Conservation (phyloP, 2,888 invertebrate genomes). For the Drosophila falleni region DNA sequence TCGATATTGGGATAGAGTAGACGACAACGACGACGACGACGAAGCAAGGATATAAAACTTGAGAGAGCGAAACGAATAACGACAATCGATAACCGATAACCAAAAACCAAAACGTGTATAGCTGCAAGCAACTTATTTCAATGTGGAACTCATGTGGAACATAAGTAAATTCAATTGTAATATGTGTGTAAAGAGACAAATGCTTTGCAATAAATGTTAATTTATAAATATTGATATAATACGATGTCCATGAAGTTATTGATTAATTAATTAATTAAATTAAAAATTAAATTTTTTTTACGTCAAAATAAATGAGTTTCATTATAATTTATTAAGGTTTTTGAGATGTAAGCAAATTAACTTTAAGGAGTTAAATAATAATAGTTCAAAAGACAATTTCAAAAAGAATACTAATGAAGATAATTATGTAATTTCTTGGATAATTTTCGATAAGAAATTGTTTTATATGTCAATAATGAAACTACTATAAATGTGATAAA, state of each 20-base stretch:
- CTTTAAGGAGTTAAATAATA: too few species aligned
- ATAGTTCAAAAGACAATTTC: neutral
- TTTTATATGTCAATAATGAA: neutral
- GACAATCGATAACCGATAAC: constrained; percentile 19
- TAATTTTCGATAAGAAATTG: too few species aligned
- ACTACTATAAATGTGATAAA: neutral
- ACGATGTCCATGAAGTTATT: too few species aligned
- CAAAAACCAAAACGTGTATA: constrained; percentile 23
- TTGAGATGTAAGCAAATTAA: too few species aligned
- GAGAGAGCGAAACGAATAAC: constrained; percentile 2
- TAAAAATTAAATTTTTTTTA: too few species aligned
- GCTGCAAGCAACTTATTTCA: constrained; percentile 20
- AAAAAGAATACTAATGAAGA: too few species aligned
- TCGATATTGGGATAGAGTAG: constrained; percentile 6
- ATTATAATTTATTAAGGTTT: too few species aligned
- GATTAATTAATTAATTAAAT: too few species aligned
- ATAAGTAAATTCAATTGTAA: constrained; percentile 20
- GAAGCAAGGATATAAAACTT: neutral
- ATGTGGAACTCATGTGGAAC: constrained; percentile 38
- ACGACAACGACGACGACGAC: constrained; percentile 11
- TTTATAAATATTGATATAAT: too few species aligned
- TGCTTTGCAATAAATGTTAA: constrained; percentile 15
- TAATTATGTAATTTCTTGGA: too few species aligned
- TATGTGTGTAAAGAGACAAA: constrained; percentile 12
- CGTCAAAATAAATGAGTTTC: too few species aligned